Evolutionary conservation across 2,113 vertebrate species (phyloP).

Genomic region (Chamaea fasciata): DNA sequence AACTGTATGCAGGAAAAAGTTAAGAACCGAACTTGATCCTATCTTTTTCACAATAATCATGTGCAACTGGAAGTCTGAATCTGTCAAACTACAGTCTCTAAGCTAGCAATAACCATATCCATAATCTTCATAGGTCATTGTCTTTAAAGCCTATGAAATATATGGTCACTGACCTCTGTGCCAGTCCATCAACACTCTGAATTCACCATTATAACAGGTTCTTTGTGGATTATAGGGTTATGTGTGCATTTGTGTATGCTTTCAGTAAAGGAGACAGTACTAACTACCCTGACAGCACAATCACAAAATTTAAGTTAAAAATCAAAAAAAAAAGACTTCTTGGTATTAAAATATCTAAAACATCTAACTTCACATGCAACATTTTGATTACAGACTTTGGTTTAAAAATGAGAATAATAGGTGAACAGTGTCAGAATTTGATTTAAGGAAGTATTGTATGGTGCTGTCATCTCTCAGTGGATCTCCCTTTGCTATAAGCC

Average conservation of each 20-base stretch:
- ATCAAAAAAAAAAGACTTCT: rapidly evolving
- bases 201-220: neutral
- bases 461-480: neutral
- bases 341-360: neutral
- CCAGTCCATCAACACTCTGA: neutral
- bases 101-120: neutral
- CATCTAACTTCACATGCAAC: neutral
- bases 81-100: neutral
- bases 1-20: neutral
- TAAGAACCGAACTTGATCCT: neutral
- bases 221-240: neutral
- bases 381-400: neutral
- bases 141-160: neutral
- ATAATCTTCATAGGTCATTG: neutral
- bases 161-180: neutral
- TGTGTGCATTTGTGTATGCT: rapidly evolving
- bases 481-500: neutral
- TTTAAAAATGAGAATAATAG: neutral
- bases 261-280: neutral
- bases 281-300: neutral
- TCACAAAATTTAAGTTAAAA: neutral
- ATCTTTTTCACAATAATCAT: neutral
- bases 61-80: neutral
- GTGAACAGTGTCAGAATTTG: neutral
- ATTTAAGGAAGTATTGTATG: neutral